Percentiles rank a stretch among this genome's conserved stretches.
These are phyloP conservation scores for Paragorgia papillata DNA, from an alignment of 92 coral and sea anemone genomes.

Conservation along the genomic window DNA sequence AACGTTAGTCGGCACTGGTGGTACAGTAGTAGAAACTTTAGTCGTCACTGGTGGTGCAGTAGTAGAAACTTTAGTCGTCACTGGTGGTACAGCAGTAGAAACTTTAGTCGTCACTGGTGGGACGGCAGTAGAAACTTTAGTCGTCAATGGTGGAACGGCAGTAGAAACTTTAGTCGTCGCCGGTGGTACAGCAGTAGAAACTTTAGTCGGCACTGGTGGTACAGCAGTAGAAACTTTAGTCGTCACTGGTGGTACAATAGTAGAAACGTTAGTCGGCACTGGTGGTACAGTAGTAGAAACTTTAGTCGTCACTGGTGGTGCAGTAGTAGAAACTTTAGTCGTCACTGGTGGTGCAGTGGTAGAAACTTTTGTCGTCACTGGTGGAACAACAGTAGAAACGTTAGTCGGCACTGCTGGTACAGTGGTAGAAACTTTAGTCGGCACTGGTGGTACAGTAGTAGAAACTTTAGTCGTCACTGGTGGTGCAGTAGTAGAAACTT, in stretches of 20 bases:
- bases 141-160: background rate
- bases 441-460: background rate
- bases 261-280: background rate
- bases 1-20: background rate
- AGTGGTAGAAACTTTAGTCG: background rate
- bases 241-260: background rate
- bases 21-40: background rate
- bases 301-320: background rate
- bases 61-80: background rate
- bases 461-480: background rate
- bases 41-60: background rate
- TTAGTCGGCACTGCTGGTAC: background rate
- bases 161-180: background rate
- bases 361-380: background rate
- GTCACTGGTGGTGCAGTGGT: background rate
- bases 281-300: background rate
- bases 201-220: background rate
- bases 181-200: background rate
- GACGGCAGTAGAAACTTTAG: background rate
- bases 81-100: background rate
- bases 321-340: background rate
- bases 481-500: background rate
- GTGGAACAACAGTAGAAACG: background rate
- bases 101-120: conserved; percentile 3
- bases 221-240: background rate